Conservation (phyloP, 37 sponge, comb jelly and placozoan genomes). For the Theonella swinhoei region DNA sequence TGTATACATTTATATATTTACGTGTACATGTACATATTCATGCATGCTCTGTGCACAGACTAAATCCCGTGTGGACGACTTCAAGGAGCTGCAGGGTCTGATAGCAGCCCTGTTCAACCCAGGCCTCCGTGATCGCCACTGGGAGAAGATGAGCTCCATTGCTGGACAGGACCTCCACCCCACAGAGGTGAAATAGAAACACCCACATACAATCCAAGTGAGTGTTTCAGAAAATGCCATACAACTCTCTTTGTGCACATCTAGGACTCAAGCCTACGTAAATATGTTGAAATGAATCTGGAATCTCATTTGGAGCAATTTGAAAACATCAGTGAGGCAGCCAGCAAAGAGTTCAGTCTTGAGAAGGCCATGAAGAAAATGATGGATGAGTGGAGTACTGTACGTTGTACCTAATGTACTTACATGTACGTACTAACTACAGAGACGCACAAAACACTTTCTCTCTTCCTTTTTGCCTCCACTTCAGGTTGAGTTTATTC, state of each 20-base stretch:
- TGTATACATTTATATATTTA: too few species aligned
- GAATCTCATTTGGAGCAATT: constrained; percentile 96
- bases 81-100: constrained; percentile 93
- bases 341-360: constrained; percentile 96
- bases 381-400: constrained; percentile 95
- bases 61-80: constrained; percentile 88
- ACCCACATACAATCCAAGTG: background rate
- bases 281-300: constrained; percentile 91
- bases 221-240: too few species aligned
- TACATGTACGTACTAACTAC: background rate
- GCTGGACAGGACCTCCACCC: constrained; percentile 90
- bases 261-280: constrained; percentile 85
- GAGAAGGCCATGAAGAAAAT: constrained; percentile 99
- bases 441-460: background rate
- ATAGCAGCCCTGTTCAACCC: constrained; percentile 96
- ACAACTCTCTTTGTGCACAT: too few species aligned
- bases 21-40: too few species aligned
- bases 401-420: constrained; percentile 37
- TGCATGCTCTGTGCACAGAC: constrained; percentile 38
- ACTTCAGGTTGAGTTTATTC: constrained; percentile 82
- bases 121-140: constrained; percentile 95
- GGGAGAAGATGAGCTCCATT: constrained; percentile 93
- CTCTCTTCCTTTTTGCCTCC: background rate
- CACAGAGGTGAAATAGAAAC: constrained; percentile 37
- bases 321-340: constrained; percentile 98